Conservation (phyloP, 1,140 invertebrate genomes). For the Oedothorax gibbosus region DNA sequence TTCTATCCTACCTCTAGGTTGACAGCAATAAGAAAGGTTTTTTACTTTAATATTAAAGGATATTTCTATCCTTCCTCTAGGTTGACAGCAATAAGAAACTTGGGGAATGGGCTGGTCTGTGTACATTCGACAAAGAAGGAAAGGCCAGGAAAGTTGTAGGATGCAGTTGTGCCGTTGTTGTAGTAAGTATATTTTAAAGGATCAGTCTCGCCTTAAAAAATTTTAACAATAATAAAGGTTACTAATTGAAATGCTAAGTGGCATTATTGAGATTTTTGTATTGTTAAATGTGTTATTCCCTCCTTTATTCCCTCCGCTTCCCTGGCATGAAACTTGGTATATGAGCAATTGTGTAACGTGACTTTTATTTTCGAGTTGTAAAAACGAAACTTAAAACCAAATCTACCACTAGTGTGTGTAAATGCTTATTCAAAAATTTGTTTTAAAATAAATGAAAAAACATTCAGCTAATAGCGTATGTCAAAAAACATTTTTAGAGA, state of each 20-base stretch:
- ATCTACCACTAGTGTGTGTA: too few relatives aligned
- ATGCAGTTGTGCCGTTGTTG: slow-evolving; percentile 98
- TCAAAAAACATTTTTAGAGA: too few relatives aligned
- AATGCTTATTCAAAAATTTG: too few relatives aligned
- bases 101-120: slow-evolving; percentile 98
- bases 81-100: slow-evolving; percentile 99
- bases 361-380: too few relatives aligned
- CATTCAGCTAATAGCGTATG: too few relatives aligned
- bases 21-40: too few relatives aligned
- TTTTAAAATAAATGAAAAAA: too few relatives aligned
- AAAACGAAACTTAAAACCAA: too few relatives aligned
- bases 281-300: neutral
- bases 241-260: neutral
- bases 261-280: neutral
- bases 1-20: too few relatives aligned
- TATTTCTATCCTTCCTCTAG: slow-evolving; percentile 62
- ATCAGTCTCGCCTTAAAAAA: neutral
- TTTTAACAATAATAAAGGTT: neutral
- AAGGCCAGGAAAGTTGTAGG: slow-evolving; percentile 99
- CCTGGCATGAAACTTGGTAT: too few relatives aligned
- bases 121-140: slow-evolving; percentile 99
- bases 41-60: neutral
- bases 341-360: too few relatives aligned
- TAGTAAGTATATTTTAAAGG: slow-evolving; percentile 72
- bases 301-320: too few relatives aligned